phyloP scores from a whole-genome alignment of 2,113 vertebrate genomes.

The Poeciliopsis occidentalis region DNA sequence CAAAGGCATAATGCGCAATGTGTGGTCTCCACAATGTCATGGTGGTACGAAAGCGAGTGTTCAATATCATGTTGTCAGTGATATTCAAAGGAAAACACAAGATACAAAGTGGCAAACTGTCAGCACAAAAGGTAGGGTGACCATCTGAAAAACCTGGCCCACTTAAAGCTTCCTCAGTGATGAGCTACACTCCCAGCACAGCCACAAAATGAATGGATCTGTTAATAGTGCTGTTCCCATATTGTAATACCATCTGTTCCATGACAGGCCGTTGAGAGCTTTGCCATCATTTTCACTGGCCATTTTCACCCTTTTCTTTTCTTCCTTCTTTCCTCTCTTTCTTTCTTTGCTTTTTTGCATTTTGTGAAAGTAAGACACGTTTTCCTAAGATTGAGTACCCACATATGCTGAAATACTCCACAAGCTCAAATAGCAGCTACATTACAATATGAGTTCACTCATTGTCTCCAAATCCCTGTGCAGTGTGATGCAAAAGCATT shows the following conservation, averaged over 20 bases:
- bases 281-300: conserved; percentile 61
- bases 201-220: conserved; percentile 57
- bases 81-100: conserved; percentile 42
- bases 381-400: background rate
- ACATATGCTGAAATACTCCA: background rate
- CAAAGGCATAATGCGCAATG: conserved; percentile 4
- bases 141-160: conserved; percentile 68
- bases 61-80: conserved; percentile 20
- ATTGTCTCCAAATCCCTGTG: background rate
- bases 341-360: conserved; percentile 8
- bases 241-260: conserved; percentile 75
- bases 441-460: background rate
- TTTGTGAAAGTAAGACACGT: background rate
- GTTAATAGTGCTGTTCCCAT: conserved; percentile 68
- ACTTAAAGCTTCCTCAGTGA: conserved; percentile 32
- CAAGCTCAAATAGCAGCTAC: background rate
- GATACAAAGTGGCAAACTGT: conserved; percentile 8
- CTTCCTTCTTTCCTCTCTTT: conserved; percentile 15
- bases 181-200: conserved; percentile 46
- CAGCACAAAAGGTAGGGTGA: conserved; percentile 33
- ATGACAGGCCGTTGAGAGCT: conserved; percentile 47
- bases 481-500: background rate
- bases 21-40: conserved; percentile 6
- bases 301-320: conserved; percentile 44
- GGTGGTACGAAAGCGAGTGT: conserved; percentile 14